These are phyloP conservation scores for Calliphora vomitoria DNA, from an alignment of 2,888 invertebrate species.

Conservation along the genomic window DNA sequence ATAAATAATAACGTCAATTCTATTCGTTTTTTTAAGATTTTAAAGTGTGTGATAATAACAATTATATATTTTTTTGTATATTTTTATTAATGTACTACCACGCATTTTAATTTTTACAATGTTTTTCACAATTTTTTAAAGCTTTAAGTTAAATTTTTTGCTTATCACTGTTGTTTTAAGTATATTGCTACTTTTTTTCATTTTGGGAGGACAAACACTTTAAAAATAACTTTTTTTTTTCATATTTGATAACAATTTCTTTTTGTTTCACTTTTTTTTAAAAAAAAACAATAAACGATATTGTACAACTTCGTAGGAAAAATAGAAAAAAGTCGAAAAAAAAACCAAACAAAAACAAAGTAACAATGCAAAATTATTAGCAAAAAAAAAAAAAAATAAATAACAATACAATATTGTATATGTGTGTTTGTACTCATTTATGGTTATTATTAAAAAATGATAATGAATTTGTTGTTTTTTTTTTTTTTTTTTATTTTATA, in stretches of 20 bases:
- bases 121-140: neutral
- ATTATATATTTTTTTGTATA: neutral
- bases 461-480: slow-evolving; percentile 67
- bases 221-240: slow-evolving; percentile 10
- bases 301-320: slow-evolving; percentile 17
- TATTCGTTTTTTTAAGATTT: neutral
- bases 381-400: slow-evolving; percentile 21
- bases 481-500: slow-evolving; percentile 40
- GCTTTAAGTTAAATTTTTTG: neutral
- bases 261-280: neutral
- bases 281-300: neutral
- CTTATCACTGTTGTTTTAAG: slow-evolving; percentile 18
- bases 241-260: slow-evolving; percentile 35
- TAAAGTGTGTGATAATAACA: neutral
- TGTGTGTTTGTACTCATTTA: slow-evolving; percentile 47
- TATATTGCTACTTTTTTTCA: neutral
- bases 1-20: slow-evolving; percentile 40
- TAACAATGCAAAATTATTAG: slow-evolving; percentile 58
- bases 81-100: neutral
- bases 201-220: slow-evolving; percentile 20
- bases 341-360: slow-evolving; percentile 17
- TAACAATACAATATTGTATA: slow-evolving; percentile 45
- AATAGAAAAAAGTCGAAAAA: slow-evolving; percentile 14
- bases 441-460: slow-evolving; percentile 69
- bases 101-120: neutral